Evolutionary conservation across 2,888 invertebrate genomes (phyloP), one percentile per base, ranked within the genome.

Genomic region (Dryobotodes eremita): DNA sequence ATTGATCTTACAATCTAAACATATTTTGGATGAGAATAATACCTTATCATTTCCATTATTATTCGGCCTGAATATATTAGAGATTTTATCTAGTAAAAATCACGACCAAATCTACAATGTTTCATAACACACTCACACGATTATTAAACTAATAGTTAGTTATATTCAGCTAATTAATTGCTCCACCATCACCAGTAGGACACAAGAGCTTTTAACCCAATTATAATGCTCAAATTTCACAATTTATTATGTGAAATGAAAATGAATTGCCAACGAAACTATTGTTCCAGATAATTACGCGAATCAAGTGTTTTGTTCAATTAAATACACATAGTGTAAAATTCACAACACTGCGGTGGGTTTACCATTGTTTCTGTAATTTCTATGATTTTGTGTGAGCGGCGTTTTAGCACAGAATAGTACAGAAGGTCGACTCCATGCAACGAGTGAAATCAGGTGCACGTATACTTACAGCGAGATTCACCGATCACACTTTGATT

Each of bases 241-340:
- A 82, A 85, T 83, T 76, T 73, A 71, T 73, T 83, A 88, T 83
- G 91, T 71, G 88, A 88, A 89, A 85, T 82, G 84, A 88, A 90
- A 90, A 87, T 87, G 53, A 86, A 84, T 86, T 83, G 86, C 71
- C 75, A 85, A 75, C 73, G 75, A 61, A 68, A 83, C 88, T 69
- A 91, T 92, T 91, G 91, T 92, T 88, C 66, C 50, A 68, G 20
- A 85, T 86, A 91, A 90, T 89, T 84, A 77, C 81, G 90, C 77
- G 88, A 89, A 85, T 87, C 76, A 75, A 82, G 75, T 84, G 79
- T 85, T 88, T 89, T 86, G 79, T 80, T 82, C 26, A 69, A 79
- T 78, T 82, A 75, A 80, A 79, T 84, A 72, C 70, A 75, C 61
- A 74, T 17, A 15, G 46, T 57, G 59, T 62, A 50, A 31, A 83